These are phyloP conservation scores for Strigamia transsilvanica DNA, from an alignment of 2,888 invertebrate species.

Conservation along the genomic window DNA sequence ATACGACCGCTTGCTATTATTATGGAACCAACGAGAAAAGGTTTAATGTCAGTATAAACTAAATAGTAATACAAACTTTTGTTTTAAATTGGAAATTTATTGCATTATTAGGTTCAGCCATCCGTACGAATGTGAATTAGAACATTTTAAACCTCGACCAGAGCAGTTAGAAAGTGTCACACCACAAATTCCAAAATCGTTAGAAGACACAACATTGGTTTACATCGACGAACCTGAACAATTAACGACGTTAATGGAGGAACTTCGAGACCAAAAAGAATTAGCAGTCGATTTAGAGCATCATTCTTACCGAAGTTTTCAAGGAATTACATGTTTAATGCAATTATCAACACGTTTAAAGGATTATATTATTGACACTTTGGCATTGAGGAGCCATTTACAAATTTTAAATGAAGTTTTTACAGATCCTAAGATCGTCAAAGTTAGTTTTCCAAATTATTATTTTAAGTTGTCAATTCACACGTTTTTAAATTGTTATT, in stretches of 20 bases:
- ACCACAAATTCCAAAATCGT: conserved; percentile 64
- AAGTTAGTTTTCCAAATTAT: conserved; percentile 69
- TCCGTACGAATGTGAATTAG: conserved; percentile 87
- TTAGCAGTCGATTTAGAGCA: conserved; percentile 86
- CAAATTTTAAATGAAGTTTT: conserved; percentile 86
- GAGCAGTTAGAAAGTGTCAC: conserved; percentile 67
- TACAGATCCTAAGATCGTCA: conserved; percentile 86
- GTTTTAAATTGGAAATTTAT: not conserved
- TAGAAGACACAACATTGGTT: conserved; percentile 74
- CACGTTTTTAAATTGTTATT: conserved; percentile 29
- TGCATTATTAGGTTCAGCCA: conserved; percentile 74
- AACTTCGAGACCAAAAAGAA: conserved; percentile 74
- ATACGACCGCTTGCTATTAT: conserved; percentile 80
- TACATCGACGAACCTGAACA: conserved; percentile 74
- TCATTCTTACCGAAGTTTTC: conserved; percentile 89
- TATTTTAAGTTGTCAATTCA: not conserved
- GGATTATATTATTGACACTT: conserved; percentile 90
- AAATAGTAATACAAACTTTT: not conserved
- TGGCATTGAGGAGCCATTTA: conserved; percentile 82
- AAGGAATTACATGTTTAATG: conserved; percentile 94
- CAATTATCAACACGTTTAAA: conserved; percentile 83
- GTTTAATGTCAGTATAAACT: conserved; percentile 60
- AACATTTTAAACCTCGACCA: conserved; percentile 72
- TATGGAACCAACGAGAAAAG: conserved; percentile 74
- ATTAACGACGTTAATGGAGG: conserved; percentile 73